A percentile compares a stretch with the other conserved stretches of the same genome.
Evolutionary conservation across 2,797 vertebrate genomes (phyloP).

Genomic region (Melanotaenia parkinsoni): DNA sequence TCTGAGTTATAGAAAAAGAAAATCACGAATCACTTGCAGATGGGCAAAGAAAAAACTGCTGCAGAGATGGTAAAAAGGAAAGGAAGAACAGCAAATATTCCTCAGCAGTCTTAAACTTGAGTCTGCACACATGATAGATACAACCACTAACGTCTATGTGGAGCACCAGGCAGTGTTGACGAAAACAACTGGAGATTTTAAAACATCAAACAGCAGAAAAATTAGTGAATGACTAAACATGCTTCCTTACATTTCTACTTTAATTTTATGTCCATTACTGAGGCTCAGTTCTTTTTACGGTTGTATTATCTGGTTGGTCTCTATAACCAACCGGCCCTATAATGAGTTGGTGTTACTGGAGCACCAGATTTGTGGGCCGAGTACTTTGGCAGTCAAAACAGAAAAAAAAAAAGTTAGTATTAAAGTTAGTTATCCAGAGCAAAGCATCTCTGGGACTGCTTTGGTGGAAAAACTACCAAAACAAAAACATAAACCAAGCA

Average conservation of each 20-base stretch:
- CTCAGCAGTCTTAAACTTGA: background rate
- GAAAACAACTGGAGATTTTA: background rate
- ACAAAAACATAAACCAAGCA: too few species aligned
- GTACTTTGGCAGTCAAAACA: too few species aligned
- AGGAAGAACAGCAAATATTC: slow-evolving; percentile 15
- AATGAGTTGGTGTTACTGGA: too few species aligned
- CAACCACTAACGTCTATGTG: background rate
- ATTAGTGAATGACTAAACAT: background rate
- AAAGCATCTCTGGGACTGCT: too few species aligned
- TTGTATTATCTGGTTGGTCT: background rate
- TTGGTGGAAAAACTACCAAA: too few species aligned
- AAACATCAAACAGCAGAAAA: background rate
- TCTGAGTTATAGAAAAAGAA: slow-evolving; percentile 25
- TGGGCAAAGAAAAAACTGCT: slow-evolving; percentile 16
- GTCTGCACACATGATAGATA: slow-evolving; percentile 3
- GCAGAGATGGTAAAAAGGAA: background rate
- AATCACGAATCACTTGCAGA: slow-evolving; percentile 12
- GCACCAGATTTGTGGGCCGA: too few species aligned
- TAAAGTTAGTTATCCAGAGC: too few species aligned
- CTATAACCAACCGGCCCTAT: background rate
- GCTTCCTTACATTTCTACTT: too few species aligned
- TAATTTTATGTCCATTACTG: too few species aligned
- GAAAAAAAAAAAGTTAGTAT: too few species aligned
- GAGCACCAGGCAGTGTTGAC: background rate
- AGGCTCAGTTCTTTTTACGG: too few species aligned